A percentile compares a stretch with the other conserved stretches of the same genome.
These are phyloP conservation scores for Okapia johnstoni DNA, from an alignment of 2,113 vertebrate species.

Conservation along the genomic window DNA sequence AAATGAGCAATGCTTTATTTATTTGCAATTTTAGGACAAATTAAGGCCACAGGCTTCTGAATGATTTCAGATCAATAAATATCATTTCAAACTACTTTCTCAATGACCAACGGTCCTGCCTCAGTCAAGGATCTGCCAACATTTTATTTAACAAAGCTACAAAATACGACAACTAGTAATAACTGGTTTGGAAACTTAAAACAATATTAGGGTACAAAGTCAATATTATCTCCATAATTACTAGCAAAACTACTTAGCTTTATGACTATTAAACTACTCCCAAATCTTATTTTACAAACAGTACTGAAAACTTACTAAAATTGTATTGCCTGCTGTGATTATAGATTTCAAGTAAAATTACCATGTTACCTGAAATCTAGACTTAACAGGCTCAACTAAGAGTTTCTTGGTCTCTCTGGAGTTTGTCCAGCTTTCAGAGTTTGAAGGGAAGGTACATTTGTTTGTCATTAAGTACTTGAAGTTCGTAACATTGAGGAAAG, in stretches of 20 bases:
- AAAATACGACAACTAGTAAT: background rate
- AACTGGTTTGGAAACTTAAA: background rate
- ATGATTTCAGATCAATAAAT: background rate
- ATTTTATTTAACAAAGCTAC: slow-evolving; percentile 15
- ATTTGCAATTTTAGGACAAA: slow-evolving; percentile 6
- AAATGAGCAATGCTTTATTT: background rate
- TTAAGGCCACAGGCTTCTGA: background rate
- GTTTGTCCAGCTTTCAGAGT: background rate
- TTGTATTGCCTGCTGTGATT: background rate
- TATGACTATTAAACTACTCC: background rate
- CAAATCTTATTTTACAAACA: background rate
- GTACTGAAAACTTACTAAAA: background rate
- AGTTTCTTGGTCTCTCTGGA: background rate
- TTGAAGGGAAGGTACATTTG: background rate
- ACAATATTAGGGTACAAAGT: background rate
- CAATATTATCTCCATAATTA: background rate
- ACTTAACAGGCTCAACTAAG: background rate
- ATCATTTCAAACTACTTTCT: background rate
- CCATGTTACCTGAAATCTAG: background rate
- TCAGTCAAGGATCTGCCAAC: background rate
- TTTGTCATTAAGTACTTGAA: slow-evolving; percentile 27
- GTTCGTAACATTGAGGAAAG: background rate
- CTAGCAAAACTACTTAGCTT: background rate
- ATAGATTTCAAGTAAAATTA: background rate
- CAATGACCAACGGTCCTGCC: background rate